phyloP scores from a whole-genome alignment of 2,888 invertebrate genomes.

The Sipha maydis region DNA sequence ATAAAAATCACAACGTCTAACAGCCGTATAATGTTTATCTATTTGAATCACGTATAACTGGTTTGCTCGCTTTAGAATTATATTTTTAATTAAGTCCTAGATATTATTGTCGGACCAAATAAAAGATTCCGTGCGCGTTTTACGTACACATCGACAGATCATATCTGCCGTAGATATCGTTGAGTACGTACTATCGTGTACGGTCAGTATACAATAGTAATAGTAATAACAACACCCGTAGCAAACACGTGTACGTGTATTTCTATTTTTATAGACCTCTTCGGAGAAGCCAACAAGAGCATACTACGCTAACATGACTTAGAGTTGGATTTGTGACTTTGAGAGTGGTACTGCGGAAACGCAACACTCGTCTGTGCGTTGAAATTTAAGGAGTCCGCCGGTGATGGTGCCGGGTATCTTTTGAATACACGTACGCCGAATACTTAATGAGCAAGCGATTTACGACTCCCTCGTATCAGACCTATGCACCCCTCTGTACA shows the following conservation, averaged over 20 bases:
- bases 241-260: no score
- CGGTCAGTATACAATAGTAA: no score
- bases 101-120: neutral
- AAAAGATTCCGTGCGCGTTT: constrained; percentile 38
- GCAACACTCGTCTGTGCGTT: constrained; percentile 57
- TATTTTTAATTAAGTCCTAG: constrained; percentile 39
- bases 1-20: neutral
- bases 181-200: no score
- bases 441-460: constrained; percentile 56
- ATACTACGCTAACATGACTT: no score
- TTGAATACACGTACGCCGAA: constrained; percentile 57
- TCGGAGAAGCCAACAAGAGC: no score
- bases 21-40: neutral
- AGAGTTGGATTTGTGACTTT: neutral
- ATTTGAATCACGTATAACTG: constrained; percentile 36
- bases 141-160: neutral
- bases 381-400: constrained; percentile 56
- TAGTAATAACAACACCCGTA: no score
- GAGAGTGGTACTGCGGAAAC: neutral
- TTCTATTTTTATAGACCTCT: no score
- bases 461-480: constrained; percentile 51
- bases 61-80: constrained; percentile 24
- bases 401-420: constrained; percentile 52
- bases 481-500: constrained; percentile 7
- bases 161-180: no score